Evolutionary conservation across 1,140 invertebrate species (phyloP), one percentile per base, ranked within the genome.

Genomic region (Ostrea denselamellosa): DNA sequence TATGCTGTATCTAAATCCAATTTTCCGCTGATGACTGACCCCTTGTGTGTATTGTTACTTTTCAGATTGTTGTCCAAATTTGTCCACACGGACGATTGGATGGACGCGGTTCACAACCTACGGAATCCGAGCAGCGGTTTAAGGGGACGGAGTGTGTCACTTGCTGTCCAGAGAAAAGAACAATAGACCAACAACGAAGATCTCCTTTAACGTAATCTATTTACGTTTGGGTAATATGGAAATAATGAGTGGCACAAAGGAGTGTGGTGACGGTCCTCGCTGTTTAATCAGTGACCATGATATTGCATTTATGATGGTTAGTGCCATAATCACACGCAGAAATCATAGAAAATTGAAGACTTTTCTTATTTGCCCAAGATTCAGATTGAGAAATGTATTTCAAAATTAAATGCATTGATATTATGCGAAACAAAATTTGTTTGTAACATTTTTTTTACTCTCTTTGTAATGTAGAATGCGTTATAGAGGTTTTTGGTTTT

Each of bases 1-100:
- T 28, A 77, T 77, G 68, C 25, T 34, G 68, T 77, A 77, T 77
- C 68, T 77, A 77, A 77, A 77, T 77, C 28, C 68, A 77, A 77
- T 77, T 77, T 77, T 77, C 25, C 68, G 22, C 68, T 77, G 22
- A 77, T 77, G 68, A 77, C 5, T 77, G 68, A 77, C 68, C 68
- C 28, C 68, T 77, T 34, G 68, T 77, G 3, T 9, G 68, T 34
- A 77, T 77, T 77, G 68, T 77, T 77, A 22, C 28, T 77, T 77
- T 77, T 10, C 68, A 77, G 68, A 77, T 77, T 77, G 68, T 9
- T 34, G 68, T 77, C 68, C 68, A 77, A 77, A 77, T 77, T 25
- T 34, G 68, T 77, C 68, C 68, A 77, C 25, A 14, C 22, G 28
- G 25, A 0, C 68, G 1, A 77, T 77, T 77, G 5, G 68, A 25